These are phyloP conservation scores for Maccullochella peelii DNA, from an alignment of 2,113 vertebrate species.

Conservation along the genomic window DNA sequence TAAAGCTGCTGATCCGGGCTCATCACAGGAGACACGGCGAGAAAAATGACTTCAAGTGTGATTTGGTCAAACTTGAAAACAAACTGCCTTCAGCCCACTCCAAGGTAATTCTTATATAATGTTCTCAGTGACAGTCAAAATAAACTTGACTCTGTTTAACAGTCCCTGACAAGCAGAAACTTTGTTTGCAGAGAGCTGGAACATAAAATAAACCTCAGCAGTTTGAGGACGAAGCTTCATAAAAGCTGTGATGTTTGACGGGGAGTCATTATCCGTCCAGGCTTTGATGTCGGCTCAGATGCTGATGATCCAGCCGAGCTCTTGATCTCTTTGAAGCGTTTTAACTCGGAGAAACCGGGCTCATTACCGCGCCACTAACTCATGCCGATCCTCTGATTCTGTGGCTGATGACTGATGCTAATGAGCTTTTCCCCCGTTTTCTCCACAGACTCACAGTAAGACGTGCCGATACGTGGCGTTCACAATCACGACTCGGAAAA, in stretches of 20 bases:
- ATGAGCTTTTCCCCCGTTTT: slow-evolving; percentile 25
- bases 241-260: slow-evolving; percentile 34
- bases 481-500: not conserved
- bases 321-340: slow-evolving; percentile 53
- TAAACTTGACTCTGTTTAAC: not conserved
- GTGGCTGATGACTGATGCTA: slow-evolving; percentile 25
- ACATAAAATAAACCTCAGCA: slow-evolving; percentile 5
- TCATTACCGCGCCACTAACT: slow-evolving; percentile 48
- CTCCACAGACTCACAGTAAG: not conserved
- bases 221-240: not conserved
- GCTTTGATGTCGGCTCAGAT: slow-evolving; percentile 50
- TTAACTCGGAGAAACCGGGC: slow-evolving; percentile 12
- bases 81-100: not conserved
- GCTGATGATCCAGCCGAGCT: slow-evolving; percentile 9
- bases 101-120: slow-evolving; percentile 29
- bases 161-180: slow-evolving; percentile 23
- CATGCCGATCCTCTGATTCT: slow-evolving; percentile 28
- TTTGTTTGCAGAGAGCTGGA: slow-evolving; percentile 31
- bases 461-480: not conserved
- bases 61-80: slow-evolving; percentile 17
- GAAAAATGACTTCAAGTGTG: not conserved
- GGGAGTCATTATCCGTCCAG: slow-evolving; percentile 9
- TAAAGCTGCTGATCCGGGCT: slow-evolving; percentile 61
- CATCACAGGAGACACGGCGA: not conserved
- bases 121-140: slow-evolving; percentile 4